A percentile compares a stretch with the other conserved stretches of the same genome.
phyloP scores from a whole-genome alignment of 1,140 invertebrate species.

The Trichonephila inaurata region DNA sequence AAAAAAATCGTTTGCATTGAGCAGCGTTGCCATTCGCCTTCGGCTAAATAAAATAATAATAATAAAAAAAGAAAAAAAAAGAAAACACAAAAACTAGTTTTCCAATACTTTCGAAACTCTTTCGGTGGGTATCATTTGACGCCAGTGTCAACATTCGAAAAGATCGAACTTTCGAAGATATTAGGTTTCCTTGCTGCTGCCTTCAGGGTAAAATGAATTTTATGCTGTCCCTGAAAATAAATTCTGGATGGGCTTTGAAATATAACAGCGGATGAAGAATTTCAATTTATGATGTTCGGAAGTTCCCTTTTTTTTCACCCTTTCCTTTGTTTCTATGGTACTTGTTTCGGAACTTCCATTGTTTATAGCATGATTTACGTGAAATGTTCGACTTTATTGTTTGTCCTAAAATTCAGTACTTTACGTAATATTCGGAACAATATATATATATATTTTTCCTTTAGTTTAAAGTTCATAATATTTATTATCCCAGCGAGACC shows the following conservation, averaged over 20 bases:
- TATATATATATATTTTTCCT: too few relatives aligned
- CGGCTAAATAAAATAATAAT: neutral
- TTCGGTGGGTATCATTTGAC: conserved; percentile 5
- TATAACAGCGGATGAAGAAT: neutral
- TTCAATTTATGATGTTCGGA: conserved; percentile 2
- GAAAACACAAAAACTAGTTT: neutral
- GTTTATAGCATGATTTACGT: neutral
- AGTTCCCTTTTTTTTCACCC: neutral
- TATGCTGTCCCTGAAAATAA: neutral
- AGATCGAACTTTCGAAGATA: conserved; percentile 6
- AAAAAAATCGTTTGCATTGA: conserved; percentile 35
- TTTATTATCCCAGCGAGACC: too few relatives aligned
- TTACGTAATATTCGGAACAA: too few relatives aligned
- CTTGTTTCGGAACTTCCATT: neutral
- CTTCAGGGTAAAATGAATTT: conserved; percentile 13
- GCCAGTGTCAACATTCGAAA: neutral
- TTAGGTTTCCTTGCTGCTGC: neutral
- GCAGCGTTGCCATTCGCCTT: conserved; percentile 23
- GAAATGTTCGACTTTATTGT: neutral
- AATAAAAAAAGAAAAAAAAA: too few relatives aligned
- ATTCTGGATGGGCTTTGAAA: neutral
- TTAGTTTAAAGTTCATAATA: too few relatives aligned
- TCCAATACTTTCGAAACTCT: conserved; percentile 24
- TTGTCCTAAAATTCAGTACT: neutral
- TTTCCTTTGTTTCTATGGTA: neutral